phyloP scores from a whole-genome alignment of 2,797 vertebrate species.

The Carcharodon carcharias region DNA sequence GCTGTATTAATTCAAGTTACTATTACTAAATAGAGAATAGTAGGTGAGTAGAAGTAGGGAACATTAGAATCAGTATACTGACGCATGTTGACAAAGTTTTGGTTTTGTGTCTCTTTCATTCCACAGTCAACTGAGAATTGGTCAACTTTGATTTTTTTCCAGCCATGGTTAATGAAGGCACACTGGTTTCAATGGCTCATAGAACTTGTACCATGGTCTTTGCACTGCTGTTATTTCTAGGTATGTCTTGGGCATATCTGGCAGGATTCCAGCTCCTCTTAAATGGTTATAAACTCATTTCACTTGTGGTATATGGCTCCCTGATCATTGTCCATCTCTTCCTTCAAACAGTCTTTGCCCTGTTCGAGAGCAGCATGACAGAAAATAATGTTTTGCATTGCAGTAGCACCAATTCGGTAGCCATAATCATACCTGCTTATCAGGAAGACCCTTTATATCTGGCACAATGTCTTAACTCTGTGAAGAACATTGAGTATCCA shows the following conservation, averaged over 20 bases:
- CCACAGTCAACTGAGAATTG: neutral
- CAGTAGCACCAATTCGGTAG: neutral
- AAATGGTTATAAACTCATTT: neutral
- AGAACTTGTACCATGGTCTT: neutral
- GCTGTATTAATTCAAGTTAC: neutral
- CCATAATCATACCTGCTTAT: conserved; percentile 33
- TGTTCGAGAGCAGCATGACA: neutral
- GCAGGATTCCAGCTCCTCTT: conserved; percentile 24
- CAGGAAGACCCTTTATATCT: conserved; percentile 31
- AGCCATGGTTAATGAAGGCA: conserved; percentile 2
- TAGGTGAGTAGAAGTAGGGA: neutral
- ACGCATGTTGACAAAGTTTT: neutral
- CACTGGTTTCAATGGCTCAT: neutral
- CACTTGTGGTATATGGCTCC: conserved; percentile 6
- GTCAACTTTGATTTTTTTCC: neutral
- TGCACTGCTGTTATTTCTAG: neutral
- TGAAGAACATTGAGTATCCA: conserved; percentile 35
- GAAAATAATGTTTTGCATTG: neutral
- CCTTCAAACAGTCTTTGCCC: conserved; percentile 35
- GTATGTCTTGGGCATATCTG: neutral
- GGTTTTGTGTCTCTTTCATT: conserved; percentile 14
- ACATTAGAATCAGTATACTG: neutral
- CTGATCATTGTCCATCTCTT: conserved; percentile 22
- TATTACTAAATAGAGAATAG: neutral
- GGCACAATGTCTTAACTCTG: conserved; percentile 28